Percentiles rank a stretch among this genome's conserved stretches.
Evolutionary conservation across 2,113 vertebrate species (phyloP).

Genomic region (Phycodurus eques): DNA sequence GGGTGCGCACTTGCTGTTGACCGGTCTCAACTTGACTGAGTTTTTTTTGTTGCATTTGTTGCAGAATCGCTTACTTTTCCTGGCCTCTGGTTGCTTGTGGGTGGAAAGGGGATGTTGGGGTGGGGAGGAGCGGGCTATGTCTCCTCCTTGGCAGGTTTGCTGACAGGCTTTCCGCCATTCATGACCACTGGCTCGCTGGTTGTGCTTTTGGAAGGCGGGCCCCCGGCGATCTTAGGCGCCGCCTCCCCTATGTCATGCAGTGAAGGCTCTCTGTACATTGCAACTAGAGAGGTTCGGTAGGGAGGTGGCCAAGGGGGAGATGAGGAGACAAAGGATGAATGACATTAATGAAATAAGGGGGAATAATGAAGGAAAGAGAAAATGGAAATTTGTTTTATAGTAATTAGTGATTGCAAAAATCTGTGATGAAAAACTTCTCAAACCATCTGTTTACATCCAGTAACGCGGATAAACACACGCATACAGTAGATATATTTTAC

Average conservation of each 20-base stretch:
- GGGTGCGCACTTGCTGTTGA: constrained; percentile 51
- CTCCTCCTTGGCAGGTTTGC: constrained; percentile 77
- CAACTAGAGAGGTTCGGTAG: constrained; percentile 70
- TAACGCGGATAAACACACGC: background rate
- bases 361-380: background rate
- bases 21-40: constrained; percentile 54
- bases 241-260: constrained; percentile 95
- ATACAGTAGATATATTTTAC: too few relatives aligned
- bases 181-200: constrained; percentile 93
- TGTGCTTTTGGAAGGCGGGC: constrained; percentile 87
- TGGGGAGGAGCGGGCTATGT: constrained; percentile 61
- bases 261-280: constrained; percentile 97
- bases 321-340: constrained; percentile 1
- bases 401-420: too few relatives aligned
- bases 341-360: background rate
- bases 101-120: background rate
- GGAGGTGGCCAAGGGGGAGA: background rate
- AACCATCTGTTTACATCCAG: too few relatives aligned
- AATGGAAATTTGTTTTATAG: background rate
- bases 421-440: background rate
- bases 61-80: constrained; percentile 11
- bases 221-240: constrained; percentile 83
- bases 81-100: constrained; percentile 1
- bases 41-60: constrained; percentile 43
- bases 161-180: constrained; percentile 96